Evolutionary conservation across 1,140 invertebrate genomes (phyloP).

Genomic region (Subanguina moxae): DNA sequence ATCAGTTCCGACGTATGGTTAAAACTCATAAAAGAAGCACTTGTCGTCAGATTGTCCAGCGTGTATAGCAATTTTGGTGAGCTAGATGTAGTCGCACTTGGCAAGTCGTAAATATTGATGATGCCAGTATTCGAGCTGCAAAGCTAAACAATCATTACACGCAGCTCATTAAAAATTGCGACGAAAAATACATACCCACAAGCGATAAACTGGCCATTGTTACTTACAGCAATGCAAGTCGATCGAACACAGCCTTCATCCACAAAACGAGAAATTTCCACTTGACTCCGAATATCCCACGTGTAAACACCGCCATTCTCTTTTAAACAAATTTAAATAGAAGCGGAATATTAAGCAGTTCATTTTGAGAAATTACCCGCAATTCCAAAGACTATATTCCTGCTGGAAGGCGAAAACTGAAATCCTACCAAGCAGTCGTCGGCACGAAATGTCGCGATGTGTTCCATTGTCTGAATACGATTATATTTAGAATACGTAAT

Average conservation of each 20-base stretch:
- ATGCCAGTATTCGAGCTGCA: conserved; percentile 47
- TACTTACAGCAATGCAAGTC: conserved; percentile 25
- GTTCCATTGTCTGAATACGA: conserved; percentile 42
- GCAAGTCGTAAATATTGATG: conserved; percentile 40
- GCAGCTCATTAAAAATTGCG: neutral
- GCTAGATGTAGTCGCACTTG: neutral
- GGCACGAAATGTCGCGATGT: conserved; percentile 43
- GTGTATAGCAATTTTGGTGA: conserved; percentile 24
- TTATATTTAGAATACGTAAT: neutral
- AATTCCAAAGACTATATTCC: conserved; percentile 33
- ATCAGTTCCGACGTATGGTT: conserved; percentile 37
- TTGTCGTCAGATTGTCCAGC: conserved; percentile 40
- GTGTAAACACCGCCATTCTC: conserved; percentile 37
- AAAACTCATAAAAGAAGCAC: conserved; percentile 33
- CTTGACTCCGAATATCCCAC: conserved; percentile 29
- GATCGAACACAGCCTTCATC: conserved; percentile 40
- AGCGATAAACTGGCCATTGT: conserved; percentile 44
- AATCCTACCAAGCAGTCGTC: conserved; percentile 34
- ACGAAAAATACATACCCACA: conserved; percentile 30
- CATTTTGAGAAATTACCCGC: conserved; percentile 24
- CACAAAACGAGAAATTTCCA: conserved; percentile 26
- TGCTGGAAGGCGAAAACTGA: conserved; percentile 35
- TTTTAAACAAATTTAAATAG: conserved; percentile 18
- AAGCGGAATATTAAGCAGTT: neutral
- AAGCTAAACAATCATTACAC: conserved; percentile 11